Percentiles rank a stretch among this genome's conserved stretches.
These are phyloP conservation scores for Eilema caniola DNA, from an alignment of 2,888 invertebrate species.

Conservation along the genomic window DNA sequence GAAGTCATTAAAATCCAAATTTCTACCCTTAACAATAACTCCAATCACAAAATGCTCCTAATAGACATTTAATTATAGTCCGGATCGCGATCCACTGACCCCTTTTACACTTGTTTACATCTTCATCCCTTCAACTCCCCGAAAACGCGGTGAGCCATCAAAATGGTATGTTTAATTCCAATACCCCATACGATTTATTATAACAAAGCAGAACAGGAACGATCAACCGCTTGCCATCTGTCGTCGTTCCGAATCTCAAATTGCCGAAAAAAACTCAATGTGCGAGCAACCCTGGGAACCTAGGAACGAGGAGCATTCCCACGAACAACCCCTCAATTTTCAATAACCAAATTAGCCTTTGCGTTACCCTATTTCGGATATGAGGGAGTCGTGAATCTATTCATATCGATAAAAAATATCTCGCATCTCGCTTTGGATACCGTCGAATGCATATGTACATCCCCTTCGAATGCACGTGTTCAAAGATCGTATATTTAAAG, in stretches of 20 bases:
- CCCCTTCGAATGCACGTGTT: conserved; percentile 87
- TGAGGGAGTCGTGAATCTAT: conserved; percentile 87
- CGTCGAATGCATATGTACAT: conserved; percentile 69
- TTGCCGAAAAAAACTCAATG: conserved; percentile 85
- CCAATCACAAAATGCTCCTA: conserved; percentile 80
- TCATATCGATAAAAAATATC: conserved; percentile 83
- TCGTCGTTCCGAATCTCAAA: conserved; percentile 84
- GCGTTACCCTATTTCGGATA: conserved; percentile 88
- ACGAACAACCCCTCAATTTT: conserved; percentile 88
- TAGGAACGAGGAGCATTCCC: conserved; percentile 88
- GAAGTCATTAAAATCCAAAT: conserved; percentile 72
- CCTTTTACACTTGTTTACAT: conserved; percentile 87
- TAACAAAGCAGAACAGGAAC: conserved; percentile 83
- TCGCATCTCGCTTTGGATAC: conserved; percentile 66
- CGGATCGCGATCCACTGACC: conserved; percentile 81
- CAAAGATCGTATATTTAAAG: conserved; percentile 80
- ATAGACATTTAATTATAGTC: conserved; percentile 85
- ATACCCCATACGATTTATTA: conserved; percentile 85
- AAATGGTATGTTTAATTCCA: conserved; percentile 86
- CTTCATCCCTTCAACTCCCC: conserved; percentile 78
- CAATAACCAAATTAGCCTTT: conserved; percentile 88
- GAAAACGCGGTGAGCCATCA: conserved; percentile 81
- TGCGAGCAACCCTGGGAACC: conserved; percentile 89
- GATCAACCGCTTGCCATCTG: conserved; percentile 86
- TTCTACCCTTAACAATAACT: conserved; percentile 74